Evolutionary conservation across 2,797 vertebrate genomes (phyloP).

Genomic region (Lacerta agilis): DNA sequence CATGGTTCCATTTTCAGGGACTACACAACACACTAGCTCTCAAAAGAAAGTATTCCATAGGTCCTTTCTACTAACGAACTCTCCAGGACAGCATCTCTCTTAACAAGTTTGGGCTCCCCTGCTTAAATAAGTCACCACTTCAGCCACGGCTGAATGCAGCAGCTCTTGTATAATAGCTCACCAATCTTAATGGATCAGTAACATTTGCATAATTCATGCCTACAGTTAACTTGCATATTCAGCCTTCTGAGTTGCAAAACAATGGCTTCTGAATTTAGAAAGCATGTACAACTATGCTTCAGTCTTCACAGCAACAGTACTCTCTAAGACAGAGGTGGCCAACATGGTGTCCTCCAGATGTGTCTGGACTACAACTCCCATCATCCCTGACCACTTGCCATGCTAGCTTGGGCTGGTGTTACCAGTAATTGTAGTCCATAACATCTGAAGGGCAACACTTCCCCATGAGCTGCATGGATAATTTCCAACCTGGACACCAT

Average conservation of each 20-base stretch:
- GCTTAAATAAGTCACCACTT: neutral
- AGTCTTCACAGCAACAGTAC: neutral
- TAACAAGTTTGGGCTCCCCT: neutral
- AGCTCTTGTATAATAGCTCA: slow-evolving; percentile 1
- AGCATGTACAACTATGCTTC: slow-evolving; percentile 44
- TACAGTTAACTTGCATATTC: neutral
- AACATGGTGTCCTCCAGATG: no score
- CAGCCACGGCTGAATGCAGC: neutral
- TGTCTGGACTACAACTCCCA: no score
- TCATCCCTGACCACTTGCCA: no score
- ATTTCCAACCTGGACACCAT: neutral
- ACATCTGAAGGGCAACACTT: neutral
- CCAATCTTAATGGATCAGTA: neutral
- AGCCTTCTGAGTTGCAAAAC: neutral
- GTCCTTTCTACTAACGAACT: neutral
- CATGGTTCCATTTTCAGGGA: neutral
- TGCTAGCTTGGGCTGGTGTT: no score
- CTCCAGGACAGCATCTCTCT: neutral
- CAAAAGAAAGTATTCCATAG: no score
- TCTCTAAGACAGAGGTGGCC: neutral
- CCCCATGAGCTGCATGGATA: neutral
- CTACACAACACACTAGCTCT: neutral
- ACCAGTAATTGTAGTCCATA: no score
- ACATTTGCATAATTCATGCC: neutral
- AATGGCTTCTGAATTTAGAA: neutral